These are phyloP conservation scores for Clupea harengus DNA, from an alignment of 2,113 vertebrate species.

Conservation along the genomic window DNA sequence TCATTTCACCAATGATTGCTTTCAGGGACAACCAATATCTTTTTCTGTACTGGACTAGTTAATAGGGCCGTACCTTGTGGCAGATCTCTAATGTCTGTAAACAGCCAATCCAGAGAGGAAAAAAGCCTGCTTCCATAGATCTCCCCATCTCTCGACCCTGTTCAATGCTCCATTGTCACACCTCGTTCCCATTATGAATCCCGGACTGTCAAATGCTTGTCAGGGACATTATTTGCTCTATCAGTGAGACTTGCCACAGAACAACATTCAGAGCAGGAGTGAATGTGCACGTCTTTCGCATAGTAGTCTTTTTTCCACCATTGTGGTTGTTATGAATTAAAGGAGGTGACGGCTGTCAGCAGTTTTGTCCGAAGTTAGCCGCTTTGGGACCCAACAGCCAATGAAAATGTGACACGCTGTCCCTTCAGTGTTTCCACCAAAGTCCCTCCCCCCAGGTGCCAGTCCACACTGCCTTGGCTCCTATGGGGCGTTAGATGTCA, in stretches of 20 bases:
- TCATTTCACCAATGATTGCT: constrained; percentile 15
- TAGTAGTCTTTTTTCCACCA: neutral
- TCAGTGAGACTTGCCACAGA: neutral
- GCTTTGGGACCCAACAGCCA: neutral
- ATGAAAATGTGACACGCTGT: neutral
- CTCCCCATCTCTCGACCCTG: neutral
- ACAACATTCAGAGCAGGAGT: neutral
- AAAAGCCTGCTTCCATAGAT: neutral
- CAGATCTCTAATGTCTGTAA: neutral
- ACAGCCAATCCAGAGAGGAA: neutral
- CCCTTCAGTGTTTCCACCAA: neutral
- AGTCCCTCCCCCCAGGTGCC: neutral
- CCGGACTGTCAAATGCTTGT: neutral
- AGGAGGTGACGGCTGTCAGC: neutral
- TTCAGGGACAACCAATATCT: constrained; percentile 15
- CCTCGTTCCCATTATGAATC: neutral
- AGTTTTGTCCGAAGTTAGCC: neutral
- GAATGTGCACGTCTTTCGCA: neutral
- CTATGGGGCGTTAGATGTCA: neutral
- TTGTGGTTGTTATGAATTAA: constrained; percentile 5
- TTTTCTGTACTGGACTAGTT: constrained; percentile 11
- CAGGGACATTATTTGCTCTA: neutral
- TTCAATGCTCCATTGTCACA: neutral
- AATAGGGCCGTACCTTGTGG: neutral
- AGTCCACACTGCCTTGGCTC: neutral